A percentile compares a stretch with the other conserved stretches of the same genome.
These are phyloP conservation scores for Pangasius krempfi DNA, from an alignment of 2,797 vertebrate species.

Conservation along the genomic window DNA sequence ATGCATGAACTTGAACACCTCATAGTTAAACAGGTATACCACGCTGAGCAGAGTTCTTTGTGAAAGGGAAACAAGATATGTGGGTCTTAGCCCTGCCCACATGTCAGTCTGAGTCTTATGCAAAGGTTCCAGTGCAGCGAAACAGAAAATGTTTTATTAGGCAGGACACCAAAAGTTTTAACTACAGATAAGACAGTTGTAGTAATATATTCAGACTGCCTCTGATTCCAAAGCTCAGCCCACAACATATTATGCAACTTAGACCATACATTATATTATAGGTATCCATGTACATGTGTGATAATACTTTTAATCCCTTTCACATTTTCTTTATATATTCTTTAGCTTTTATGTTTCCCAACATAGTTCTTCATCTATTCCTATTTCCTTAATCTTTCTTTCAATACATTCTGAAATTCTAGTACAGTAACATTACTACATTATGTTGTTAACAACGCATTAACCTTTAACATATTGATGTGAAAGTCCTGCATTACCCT, in stretches of 20 bases:
- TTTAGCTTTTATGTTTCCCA: too few relatives aligned
- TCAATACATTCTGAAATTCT: neutral
- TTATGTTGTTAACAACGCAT: constrained; percentile 15
- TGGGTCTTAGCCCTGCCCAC: neutral
- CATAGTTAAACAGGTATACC: neutral
- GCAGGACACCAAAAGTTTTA: neutral
- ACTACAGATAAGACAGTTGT: neutral
- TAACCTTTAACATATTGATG: constrained; percentile 29
- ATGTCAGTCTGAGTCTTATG: constrained; percentile 2
- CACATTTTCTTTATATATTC: neutral
- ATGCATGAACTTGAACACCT: neutral
- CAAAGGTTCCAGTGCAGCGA: neutral
- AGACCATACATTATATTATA: neutral
- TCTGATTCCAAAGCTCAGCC: neutral
- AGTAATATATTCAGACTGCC: neutral
- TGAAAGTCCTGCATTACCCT: constrained; percentile 1
- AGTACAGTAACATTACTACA: neutral
- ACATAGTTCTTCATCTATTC: neutral
- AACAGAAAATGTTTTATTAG: constrained; percentile 21
- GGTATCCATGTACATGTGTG: neutral
- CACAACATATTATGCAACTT: neutral
- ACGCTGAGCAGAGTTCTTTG: neutral
- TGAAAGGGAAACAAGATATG: constrained; percentile 23
- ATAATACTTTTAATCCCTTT: neutral
- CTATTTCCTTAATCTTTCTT: neutral